A percentile compares a stretch with the other conserved stretches of the same genome.
These are phyloP conservation scores for Ectobius pallidus DNA, from an alignment of 2,888 invertebrate species.

Conservation along the genomic window DNA sequence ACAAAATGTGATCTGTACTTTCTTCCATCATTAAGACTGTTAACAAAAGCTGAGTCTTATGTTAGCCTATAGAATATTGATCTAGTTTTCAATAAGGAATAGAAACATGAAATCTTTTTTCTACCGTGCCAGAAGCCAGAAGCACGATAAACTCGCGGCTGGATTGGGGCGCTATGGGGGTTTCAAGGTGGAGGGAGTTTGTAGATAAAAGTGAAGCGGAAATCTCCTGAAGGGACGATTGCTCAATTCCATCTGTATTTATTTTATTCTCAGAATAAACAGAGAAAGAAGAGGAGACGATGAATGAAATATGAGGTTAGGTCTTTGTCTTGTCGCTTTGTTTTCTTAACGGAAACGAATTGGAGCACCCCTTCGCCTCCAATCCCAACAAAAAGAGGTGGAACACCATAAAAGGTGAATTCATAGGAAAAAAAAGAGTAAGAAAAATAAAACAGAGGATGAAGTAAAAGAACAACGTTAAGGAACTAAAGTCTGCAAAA, in stretches of 20 bases:
- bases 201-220: slow-evolving; percentile 2
- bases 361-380: slow-evolving; percentile 18
- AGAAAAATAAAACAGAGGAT: not conserved
- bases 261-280: slow-evolving; percentile 28
- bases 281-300: slow-evolving; percentile 31
- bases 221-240: slow-evolving; percentile 15
- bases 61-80: not conserved
- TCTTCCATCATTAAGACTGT: no score
- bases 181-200: no score
- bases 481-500: not conserved
- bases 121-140: not conserved
- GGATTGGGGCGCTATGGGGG: no score
- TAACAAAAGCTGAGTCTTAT: no score
- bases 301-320: slow-evolving; percentile 39
- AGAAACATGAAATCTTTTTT: not conserved
- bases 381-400: not conserved
- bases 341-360: slow-evolving; percentile 38
- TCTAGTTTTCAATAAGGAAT: not conserved
- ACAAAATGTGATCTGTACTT: no score
- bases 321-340: slow-evolving; percentile 36
- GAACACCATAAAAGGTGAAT: slow-evolving; percentile 16
- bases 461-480: slow-evolving; percentile 8
- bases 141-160: not conserved
- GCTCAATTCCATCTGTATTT: slow-evolving; percentile 29
- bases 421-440: not conserved